Conservation (phyloP, 2,113 vertebrate species). For the Bombycilla garrulus region DNA sequence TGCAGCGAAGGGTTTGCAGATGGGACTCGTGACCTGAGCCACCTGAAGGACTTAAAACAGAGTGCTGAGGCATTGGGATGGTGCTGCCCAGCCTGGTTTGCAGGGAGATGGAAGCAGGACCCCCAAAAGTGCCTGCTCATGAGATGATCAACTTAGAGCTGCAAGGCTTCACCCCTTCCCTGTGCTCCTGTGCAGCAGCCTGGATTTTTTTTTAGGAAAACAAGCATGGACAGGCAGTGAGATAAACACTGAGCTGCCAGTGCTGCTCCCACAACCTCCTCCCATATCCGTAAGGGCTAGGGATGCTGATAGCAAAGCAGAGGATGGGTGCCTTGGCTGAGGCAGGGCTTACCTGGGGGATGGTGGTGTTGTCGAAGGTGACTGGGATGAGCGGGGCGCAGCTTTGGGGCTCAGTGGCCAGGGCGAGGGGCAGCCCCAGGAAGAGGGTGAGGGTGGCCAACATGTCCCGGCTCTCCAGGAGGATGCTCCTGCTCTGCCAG, state of each 20-base stretch:
- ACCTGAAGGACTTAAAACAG: not conserved
- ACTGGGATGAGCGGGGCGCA: not conserved
- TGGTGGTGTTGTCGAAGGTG: not conserved
- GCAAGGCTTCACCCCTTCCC: not conserved
- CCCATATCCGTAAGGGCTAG: accelerated
- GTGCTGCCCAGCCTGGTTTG: not conserved
- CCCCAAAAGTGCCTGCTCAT: accelerated
- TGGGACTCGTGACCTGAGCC: not conserved
- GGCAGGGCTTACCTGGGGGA: slow-evolving; percentile 7
- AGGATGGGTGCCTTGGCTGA: not conserved
- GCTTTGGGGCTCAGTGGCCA: not conserved
- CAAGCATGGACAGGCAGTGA: not conserved
- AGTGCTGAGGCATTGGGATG: accelerated
- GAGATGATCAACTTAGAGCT: not conserved
- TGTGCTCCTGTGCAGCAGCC: accelerated
- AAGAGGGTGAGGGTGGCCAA: not conserved
- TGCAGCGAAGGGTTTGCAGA: not conserved
- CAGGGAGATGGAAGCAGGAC: not conserved
- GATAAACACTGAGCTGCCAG: accelerated
- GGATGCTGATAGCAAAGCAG: not conserved
- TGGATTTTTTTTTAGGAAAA: not conserved
- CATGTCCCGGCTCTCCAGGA: not conserved
- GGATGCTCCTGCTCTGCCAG: not conserved
- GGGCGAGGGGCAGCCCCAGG: not conserved
- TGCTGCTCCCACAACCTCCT: not conserved